Base-by-base conservation (phyloP, 2,888 invertebrate genomes). In the Drosophila anomelani region DNA sequence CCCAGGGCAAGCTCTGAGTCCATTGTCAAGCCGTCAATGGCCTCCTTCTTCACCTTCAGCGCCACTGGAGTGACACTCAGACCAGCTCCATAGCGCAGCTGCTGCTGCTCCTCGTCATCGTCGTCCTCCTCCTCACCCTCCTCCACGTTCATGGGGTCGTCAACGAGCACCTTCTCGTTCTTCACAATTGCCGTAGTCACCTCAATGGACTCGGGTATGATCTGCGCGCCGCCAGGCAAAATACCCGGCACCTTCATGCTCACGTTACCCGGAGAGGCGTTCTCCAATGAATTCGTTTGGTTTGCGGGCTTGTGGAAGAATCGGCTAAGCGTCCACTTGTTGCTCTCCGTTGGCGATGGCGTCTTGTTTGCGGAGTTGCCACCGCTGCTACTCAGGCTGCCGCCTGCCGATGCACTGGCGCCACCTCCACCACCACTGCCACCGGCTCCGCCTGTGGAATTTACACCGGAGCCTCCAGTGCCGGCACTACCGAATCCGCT, bases 41-140 rank as follows among this genome's bases (percentile, higher is more conserved):
- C 81, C 67, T 92, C 92, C 72, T 91, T 92, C 38, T 92, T 92
- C 17, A 92, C 88, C 43, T 92, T 92, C 26, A 92, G 86, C 10
- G 86, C 80, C 39, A 89, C 68, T 12, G 86, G 85, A 3, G 87
- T 90, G 13, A 90, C 86, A 43, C 87, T 89, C 5, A 91, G 79
- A 7, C 90, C 89, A 20, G 59, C 57, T 8, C 75, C 75, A 26
- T 81, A 84, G 26, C 85, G 84, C 75, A 69, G 82, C 29, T 81
- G 77, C 51, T 76, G 77, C 17, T 75, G 29, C n/a, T 64, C 47
- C n/a, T 51, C 51, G 32, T 32, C 51, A 5, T 34, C 76, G 9
- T 76, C 77, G 5, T 82, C 80, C 4, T 89, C 87, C n/a, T 80
- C 84, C 15, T 81, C 81, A 4, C 70, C 79, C 7, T 78, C 82